Evolutionary conservation across 2,888 invertebrate genomes (phyloP), one percentile per base, ranked within the genome.

Genomic region (Liopterus haemorrhoidalis): DNA sequence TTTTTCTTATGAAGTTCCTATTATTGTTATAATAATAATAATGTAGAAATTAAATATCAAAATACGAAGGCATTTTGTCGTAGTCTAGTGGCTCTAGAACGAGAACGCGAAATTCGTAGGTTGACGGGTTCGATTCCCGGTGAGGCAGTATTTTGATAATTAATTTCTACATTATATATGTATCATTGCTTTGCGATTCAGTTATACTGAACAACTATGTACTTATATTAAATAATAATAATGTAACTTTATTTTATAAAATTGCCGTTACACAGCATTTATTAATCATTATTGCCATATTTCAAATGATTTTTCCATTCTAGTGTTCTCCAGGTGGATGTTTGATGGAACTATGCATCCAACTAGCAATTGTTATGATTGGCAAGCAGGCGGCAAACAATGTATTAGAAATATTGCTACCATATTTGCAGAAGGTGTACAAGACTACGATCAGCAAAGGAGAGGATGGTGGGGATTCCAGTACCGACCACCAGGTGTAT

Each of bases 251-350:
- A n/a, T n/a, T n/a, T n/a, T n/a, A n/a, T n/a, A n/a, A n/a, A n/a
- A n/a, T n/a, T n/a, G n/a, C n/a, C n/a, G n/a, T n/a, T 21, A 22
- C 18, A 19, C 27, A 8, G 5, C n/a, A 41, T 18, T 15, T 19
- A 24, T 38, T 38, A 12, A 25, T 39, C 19, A 22, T 28, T 25
- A 24, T 39, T 30, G 32, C 33, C 31, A 43, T 36, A 19, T n/a
- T 15, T 57, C 65, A 25, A 65, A 66, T 53, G 66, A 66, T 50
- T 24, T 38, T 49, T 49, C 49, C 35, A 19, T 62, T 64, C 46
- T 49, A 83, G 76, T 91, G 90, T 65, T 81, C 81, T 57, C 83
- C 87, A 2, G 88, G 87, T 11, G 89, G 89, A 5, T 91, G 90
- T 59, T 73, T 91, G 49, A 81, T 87, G 70, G 91, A n/a, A n/a